A percentile compares a stretch with the other conserved stretches of the same genome.
Evolutionary conservation across 2,797 vertebrate genomes (phyloP).

Genomic region (Falco biarmicus): DNA sequence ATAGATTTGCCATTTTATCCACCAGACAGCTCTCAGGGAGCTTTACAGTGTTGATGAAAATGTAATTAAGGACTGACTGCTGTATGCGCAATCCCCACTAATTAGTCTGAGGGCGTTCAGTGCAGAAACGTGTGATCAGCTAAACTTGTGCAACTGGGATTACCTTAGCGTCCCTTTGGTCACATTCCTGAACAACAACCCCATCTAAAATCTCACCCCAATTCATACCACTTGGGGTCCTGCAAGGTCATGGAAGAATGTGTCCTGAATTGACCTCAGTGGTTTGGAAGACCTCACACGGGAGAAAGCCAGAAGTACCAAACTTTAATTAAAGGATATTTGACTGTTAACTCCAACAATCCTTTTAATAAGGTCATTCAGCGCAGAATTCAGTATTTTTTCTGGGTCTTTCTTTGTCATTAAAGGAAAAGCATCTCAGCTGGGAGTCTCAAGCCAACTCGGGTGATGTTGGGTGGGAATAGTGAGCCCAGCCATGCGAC

Average conservation of each 20-base stretch:
- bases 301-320: constrained; percentile 5
- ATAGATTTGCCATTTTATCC: background rate
- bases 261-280: background rate
- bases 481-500: accelerated
- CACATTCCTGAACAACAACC: background rate
- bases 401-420: background rate
- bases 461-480: background rate
- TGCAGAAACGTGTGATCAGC: background rate
- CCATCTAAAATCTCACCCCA: background rate
- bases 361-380: background rate
- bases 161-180: background rate
- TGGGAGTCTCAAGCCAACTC: background rate
- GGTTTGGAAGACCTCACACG: background rate
- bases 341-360: constrained; percentile 1
- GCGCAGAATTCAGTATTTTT: background rate
- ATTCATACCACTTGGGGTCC: background rate
- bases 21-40: background rate
- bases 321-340: constrained; percentile 43
- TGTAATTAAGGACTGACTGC: constrained; percentile 8
- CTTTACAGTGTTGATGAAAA: background rate
- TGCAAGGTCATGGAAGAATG: background rate
- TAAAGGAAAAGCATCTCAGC: background rate
- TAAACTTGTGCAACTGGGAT: background rate
- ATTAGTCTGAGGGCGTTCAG: background rate
- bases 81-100: background rate